These are phyloP conservation scores for Penaeus monodon DNA, from an alignment of 2,888 invertebrate species.

Conservation along the genomic window DNA sequence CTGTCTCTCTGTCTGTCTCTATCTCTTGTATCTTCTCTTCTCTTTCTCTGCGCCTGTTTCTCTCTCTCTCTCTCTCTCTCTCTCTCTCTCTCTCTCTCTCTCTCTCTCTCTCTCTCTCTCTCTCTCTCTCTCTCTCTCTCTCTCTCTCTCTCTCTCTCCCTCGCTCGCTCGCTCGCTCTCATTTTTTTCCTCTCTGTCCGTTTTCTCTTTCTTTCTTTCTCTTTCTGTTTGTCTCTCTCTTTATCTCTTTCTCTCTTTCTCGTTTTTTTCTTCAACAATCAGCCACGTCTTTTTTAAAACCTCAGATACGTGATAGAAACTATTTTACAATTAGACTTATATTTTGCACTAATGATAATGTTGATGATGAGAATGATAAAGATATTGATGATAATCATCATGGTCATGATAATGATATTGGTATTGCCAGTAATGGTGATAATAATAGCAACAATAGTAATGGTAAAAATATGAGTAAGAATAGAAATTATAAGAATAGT, in stretches of 20 bases:
- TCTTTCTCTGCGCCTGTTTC: constrained; percentile 4
- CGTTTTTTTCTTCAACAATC: too few relatives aligned
- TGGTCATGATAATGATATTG: too few relatives aligned
- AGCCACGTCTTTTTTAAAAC: not conserved
- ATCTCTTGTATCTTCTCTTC: not conserved
- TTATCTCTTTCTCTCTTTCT: not conserved
- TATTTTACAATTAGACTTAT: too few relatives aligned
- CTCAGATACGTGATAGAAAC: not conserved
- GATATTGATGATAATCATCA: too few relatives aligned
- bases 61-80: constrained; percentile 14
- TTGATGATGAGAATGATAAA: too few relatives aligned
- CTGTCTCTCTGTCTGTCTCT: constrained; percentile 3
- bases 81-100: constrained; percentile 13
- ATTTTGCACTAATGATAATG: too few relatives aligned
- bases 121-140: not conserved
- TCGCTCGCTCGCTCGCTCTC: not conserved
- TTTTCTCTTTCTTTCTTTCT: too few relatives aligned
- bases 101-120: not conserved
- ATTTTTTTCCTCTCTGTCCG: too few relatives aligned
- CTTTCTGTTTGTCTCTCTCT: not conserved
- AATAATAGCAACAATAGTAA: too few relatives aligned
- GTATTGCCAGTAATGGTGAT: too few relatives aligned
- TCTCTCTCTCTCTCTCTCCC: not conserved
- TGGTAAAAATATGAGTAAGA: too few relatives aligned
- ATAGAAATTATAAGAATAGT: too few relatives aligned